Base-by-base conservation (phyloP, 1,140 invertebrate species). In the Archivesica marissinica region DNA sequence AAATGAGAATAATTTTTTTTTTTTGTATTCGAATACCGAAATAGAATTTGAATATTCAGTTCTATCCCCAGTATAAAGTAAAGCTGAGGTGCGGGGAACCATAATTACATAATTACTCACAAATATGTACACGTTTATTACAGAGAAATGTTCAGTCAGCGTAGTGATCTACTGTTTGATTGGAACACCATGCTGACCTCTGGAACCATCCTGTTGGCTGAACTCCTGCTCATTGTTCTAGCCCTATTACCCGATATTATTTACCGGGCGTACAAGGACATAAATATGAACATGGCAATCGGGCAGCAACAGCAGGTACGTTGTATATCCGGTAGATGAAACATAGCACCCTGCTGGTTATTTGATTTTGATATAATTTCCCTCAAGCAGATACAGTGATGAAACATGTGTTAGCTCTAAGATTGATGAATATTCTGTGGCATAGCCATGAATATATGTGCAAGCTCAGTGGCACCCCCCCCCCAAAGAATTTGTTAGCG, bases 171-270 rank as follows among this genome's bases (percentile, higher is more conserved):
- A 39, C 44, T 83, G 2, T 39, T 38, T 47, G 70, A 30, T 20
- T 83, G 54, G 54, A 83, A 83, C 70, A 83, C 47, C 17, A 47
- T 83, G 2, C 25, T 83, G 2, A 50, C 54, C 17, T 83, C 80
- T 47, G 64, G 28, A 44, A 89, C 95, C 0, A 96, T 96, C 85
- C 96, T 95, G 95, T 87, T 96, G 7, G 88, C 95, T 0, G 95
- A 95, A 2, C 13, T 96, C 0, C 2, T 96, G 0, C 90, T 95
- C 0, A 84, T 95, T 0, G 90, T 95, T 0, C 91, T 95, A 2
- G 94, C 95, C 23, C 93, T 97, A 1, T 82, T 95, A 23, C 96
- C 96, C 0, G 95, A 96, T 87, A 94, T 94, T 68, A 88, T 92
- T 2, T 64, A 86, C 25, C 82, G 88, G 61, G 87, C 83, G 2